Evolutionary conservation across 2,113 vertebrate species (phyloP).

Genomic region (Microtus oregoni): DNA sequence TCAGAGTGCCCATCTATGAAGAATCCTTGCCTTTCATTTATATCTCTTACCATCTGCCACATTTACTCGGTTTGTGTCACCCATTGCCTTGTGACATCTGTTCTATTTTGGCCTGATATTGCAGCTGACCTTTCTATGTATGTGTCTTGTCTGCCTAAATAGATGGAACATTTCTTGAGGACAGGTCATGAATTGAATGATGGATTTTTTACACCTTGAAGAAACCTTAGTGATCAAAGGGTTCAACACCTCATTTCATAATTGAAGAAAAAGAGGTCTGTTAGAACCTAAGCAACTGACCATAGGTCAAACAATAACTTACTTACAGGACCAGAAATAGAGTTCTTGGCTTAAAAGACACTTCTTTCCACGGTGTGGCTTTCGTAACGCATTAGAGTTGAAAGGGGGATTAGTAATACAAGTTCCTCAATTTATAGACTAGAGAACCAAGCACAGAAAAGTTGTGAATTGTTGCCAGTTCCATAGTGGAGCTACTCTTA

Average conservation of each 20-base stretch:
- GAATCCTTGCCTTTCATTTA: constrained; percentile 51
- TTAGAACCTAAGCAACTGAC: constrained; percentile 71
- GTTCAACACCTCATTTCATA: constrained; percentile 65
- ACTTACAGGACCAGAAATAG: constrained; percentile 57
- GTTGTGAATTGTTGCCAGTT: neutral
- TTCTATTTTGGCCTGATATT: constrained; percentile 76
- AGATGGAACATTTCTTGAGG: constrained; percentile 75
- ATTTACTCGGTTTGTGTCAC: constrained; percentile 63
- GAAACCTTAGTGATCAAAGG: constrained; percentile 75
- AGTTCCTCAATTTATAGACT: constrained; percentile 40
- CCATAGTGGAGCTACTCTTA: neutral
- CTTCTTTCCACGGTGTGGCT: constrained; percentile 35
- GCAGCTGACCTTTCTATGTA: constrained; percentile 76
- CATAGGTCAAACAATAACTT: constrained; percentile 79
- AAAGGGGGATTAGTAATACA: constrained; percentile 45
- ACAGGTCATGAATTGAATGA: constrained; percentile 78
- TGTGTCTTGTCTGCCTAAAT: constrained; percentile 73
- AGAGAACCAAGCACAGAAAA: constrained; percentile 4
- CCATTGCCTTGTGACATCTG: constrained; percentile 79
- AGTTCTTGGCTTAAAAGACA: constrained; percentile 64
- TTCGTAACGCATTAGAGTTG: constrained; percentile 56
- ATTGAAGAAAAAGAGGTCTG: constrained; percentile 62
- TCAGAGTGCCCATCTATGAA: neutral
- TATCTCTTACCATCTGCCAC: constrained; percentile 63
- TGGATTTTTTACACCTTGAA: constrained; percentile 72